Conservation (phyloP, 2,888 invertebrate species). For the Hololepta plana region DNA sequence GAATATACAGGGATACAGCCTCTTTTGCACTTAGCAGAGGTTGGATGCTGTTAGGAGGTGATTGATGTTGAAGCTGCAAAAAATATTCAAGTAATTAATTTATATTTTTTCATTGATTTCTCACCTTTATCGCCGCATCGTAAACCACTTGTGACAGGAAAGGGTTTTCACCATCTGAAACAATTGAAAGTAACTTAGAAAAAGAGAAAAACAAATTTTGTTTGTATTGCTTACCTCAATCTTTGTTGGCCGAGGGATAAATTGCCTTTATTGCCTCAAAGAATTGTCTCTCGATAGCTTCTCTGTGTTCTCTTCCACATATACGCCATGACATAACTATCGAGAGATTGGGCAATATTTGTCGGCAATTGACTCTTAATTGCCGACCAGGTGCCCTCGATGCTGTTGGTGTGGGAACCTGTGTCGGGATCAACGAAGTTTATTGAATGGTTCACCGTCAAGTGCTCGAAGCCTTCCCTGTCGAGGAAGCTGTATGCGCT, state of each 20-base stretch:
- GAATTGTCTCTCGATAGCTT: not conserved
- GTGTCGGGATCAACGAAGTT: conserved; percentile 6
- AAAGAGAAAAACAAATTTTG: too few species aligned
- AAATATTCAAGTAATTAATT: too few species aligned
- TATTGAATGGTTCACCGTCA: conserved; percentile 7
- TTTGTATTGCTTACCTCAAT: not conserved
- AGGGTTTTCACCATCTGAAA: too few species aligned
- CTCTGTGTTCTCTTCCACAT: not conserved
- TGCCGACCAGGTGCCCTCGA: not conserved
- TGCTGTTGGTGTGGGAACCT: conserved; percentile 1
- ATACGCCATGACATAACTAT: not conserved
- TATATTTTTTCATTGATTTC: too few species aligned
- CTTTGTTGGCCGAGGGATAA: not conserved
- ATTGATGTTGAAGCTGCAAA: too few species aligned
- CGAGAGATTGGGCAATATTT: not conserved
- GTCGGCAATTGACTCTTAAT: not conserved
- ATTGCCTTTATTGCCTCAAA: not conserved
- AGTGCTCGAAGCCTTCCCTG: conserved; percentile 5
- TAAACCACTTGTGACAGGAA: too few species aligned
- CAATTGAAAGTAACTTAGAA: too few species aligned
- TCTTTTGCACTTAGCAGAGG: too few species aligned
- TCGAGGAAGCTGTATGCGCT: conserved; percentile 6
- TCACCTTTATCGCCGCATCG: too few species aligned
- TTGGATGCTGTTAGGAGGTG: too few species aligned
- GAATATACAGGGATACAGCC: too few species aligned